Evolutionary conservation across 1,140 invertebrate genomes (phyloP), one percentile per base, ranked within the genome.

Genomic region (Globodera rostochiensis): DNA sequence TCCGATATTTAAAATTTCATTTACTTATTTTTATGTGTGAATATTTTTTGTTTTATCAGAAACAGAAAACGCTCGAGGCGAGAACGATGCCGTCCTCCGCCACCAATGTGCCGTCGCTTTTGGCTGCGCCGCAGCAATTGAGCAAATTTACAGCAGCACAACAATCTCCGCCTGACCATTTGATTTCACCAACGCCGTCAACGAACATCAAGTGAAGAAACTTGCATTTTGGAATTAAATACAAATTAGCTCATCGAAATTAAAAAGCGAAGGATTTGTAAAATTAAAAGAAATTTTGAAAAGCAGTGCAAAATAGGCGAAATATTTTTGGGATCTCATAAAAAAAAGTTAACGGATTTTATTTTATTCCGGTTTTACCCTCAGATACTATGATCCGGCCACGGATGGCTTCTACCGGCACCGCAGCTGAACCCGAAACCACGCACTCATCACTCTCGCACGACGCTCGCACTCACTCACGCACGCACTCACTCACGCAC

Each of bases 401-500:
- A 83, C 83, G 46, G 87, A 88, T 80, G 87, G 87, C 6, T 88
- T 82, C 79, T 88, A 84, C 81, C n/a, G n/a, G n/a, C n/a, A n/a
- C n/a, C n/a, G n/a, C n/a, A n/a, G n/a, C n/a, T n/a, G n/a, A n/a
- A n/a, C n/a, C n/a, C n/a, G n/a, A n/a, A n/a, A n/a, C n/a, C n/a
- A n/a, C n/a, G n/a, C n/a, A n/a, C n/a, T n/a, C n/a, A n/a, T n/a
- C n/a, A n/a, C n/a, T n/a, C n/a, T n/a, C n/a, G n/a, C n/a, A n/a
- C n/a, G n/a, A n/a, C n/a, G n/a, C n/a, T n/a, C n/a, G n/a, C n/a
- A n/a, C n/a, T n/a, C n/a, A n/a, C n/a, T n/a, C n/a, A n/a, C n/a
- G n/a, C n/a, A n/a, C n/a, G n/a, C n/a, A n/a, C n/a, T n/a, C n/a
- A n/a, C n/a, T n/a, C n/a, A n/a, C n/a, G n/a, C n/a, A n/a, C n/a